These are phyloP conservation scores for Uloborus plumipes DNA, from an alignment of 2,888 invertebrate genomes.

Conservation along the genomic window DNA sequence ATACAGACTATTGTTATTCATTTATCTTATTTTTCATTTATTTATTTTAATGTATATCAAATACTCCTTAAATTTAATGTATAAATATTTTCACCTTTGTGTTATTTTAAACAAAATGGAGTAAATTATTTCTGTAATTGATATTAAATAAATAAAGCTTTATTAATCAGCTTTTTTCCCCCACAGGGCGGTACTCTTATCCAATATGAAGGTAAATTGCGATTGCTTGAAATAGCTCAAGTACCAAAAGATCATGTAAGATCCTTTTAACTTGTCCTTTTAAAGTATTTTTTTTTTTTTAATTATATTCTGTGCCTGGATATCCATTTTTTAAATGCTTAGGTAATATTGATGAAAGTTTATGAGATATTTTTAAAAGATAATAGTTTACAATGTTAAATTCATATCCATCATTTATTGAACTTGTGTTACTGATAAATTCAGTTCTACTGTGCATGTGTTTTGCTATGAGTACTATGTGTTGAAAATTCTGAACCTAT, in stretches of 20 bases:
- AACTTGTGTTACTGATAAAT: background rate
- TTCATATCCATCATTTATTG: background rate
- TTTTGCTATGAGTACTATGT: too few species aligned
- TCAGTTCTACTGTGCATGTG: too few species aligned
- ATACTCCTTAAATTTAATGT: too few species aligned
- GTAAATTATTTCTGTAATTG: too few species aligned
- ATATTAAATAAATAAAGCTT: too few species aligned
- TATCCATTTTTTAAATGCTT: background rate
- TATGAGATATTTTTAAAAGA: too few species aligned
- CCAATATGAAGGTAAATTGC: conserved; percentile 92
- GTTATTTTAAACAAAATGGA: too few species aligned
- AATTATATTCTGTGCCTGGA: background rate
- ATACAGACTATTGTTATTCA: too few species aligned
- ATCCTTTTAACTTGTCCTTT: conserved; percentile 11
- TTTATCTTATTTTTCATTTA: too few species aligned
- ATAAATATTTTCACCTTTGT: too few species aligned
- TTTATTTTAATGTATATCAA: too few species aligned
- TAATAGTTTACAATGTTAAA: background rate
- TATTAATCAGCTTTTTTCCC: background rate
- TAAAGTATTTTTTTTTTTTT: background rate
- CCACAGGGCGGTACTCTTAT: conserved; percentile 95
- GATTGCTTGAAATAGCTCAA: conserved; percentile 97
- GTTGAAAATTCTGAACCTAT: too few species aligned
- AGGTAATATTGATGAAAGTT: background rate
- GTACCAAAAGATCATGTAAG: conserved; percentile 93